phyloP scores from a whole-genome alignment of 1,140 invertebrate species.

The Scaptodrosophila lebanonensis region DNA sequence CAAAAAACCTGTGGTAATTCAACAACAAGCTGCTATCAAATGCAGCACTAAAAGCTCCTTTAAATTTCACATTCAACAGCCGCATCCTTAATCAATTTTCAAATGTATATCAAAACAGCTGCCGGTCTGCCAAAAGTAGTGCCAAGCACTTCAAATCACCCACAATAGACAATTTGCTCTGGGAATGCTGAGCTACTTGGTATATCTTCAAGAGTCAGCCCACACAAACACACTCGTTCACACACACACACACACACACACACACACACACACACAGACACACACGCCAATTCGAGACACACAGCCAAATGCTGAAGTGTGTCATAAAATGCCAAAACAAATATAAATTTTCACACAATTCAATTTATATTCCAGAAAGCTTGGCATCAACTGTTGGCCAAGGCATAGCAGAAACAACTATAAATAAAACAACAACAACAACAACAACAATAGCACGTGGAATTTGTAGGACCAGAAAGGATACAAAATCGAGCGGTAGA shows the following conservation, averaged over 20 bases:
- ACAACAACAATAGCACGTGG: too few species aligned
- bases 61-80: constrained; percentile 51
- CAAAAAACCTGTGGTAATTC: too few species aligned
- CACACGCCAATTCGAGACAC: too few species aligned
- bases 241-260: neutral
- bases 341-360: constrained; percentile 63
- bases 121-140: constrained; percentile 17
- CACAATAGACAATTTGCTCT: too few species aligned
- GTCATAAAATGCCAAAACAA: constrained; percentile 65
- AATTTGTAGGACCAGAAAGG: too few species aligned
- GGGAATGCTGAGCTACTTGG: too few species aligned
- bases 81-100: constrained; percentile 62
- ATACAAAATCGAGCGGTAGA: too few species aligned
- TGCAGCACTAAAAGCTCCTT: constrained; percentile 35
- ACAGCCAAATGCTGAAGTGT: constrained; percentile 47
- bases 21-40: too few species aligned
- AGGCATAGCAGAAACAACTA: neutral
- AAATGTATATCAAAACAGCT: constrained; percentile 7
- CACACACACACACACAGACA: neutral
- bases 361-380: constrained; percentile 53
- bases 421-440: too few species aligned
- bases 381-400: neutral
- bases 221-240: too few species aligned
- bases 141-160: too few species aligned
- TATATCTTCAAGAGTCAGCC: too few species aligned